Evolutionary conservation across 2,888 invertebrate species (phyloP).

Genomic region (Stegophylla sp.): DNA sequence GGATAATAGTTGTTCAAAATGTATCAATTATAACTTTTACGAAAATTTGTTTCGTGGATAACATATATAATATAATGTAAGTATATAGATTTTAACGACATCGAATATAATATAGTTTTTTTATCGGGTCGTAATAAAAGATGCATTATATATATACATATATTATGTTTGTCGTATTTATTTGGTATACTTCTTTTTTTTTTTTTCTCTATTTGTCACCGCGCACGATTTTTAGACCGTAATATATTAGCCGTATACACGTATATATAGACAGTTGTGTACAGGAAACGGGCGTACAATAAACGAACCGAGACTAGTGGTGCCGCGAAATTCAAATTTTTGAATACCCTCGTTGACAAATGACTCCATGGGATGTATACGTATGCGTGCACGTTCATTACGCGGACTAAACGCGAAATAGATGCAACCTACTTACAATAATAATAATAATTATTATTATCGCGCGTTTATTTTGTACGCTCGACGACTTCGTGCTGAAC

Average conservation of each 20-base stretch:
- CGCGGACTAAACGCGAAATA: neutral
- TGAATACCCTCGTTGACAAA: slow-evolving; percentile 18
- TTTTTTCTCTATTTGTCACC: neutral
- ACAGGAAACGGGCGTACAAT: slow-evolving; percentile 12
- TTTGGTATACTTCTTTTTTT: too few relatives aligned
- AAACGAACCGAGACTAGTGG: neutral
- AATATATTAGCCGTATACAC: slow-evolving; percentile 5
- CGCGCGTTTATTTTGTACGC: too few relatives aligned
- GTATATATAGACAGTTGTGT: slow-evolving; percentile 1
- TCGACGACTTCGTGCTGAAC: too few relatives aligned
- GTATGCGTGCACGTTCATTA: neutral
- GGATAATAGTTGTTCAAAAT: too few relatives aligned
- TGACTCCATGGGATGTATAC: neutral
- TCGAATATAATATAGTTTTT: neutral
- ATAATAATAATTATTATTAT: too few relatives aligned
- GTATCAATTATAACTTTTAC: neutral
- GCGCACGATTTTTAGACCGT: slow-evolving; percentile 2
- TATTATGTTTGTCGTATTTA: too few relatives aligned
- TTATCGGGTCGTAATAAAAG: neutral
- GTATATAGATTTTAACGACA: neutral
- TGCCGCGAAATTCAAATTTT: slow-evolving; percentile 42
- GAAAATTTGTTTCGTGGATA: neutral
- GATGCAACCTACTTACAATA: too few relatives aligned
- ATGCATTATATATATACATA: too few relatives aligned
- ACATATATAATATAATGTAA: neutral